These are phyloP conservation scores for Bostrychus sinensis DNA, from an alignment of 2,113 vertebrate species.

Conservation along the genomic window DNA sequence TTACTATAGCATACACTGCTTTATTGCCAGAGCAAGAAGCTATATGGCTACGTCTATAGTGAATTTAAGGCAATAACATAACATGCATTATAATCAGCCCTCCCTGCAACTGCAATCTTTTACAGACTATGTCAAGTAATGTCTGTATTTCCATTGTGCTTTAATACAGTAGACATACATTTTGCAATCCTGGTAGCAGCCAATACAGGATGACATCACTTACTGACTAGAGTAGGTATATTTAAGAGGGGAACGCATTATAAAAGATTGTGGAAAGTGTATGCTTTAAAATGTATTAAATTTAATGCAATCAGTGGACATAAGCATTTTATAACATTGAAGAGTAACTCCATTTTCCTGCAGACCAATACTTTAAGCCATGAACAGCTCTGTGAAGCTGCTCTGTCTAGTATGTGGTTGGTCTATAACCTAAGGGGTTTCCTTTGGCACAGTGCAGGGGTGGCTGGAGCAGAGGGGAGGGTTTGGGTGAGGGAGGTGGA, in stretches of 20 bases:
- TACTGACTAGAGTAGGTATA: no score
- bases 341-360: background rate
- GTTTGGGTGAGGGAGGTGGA: constrained; percentile 23
- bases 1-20: background rate
- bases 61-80: background rate
- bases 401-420: constrained; percentile 17
- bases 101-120: no score
- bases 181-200: no score
- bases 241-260: no score
- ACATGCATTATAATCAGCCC: no score
- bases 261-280: no score
- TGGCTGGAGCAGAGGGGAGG: constrained; percentile 17
- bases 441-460: constrained; percentile 41
- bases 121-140: no score
- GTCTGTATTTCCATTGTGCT: no score
- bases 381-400: constrained; percentile 22
- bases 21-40: background rate
- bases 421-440: constrained; percentile 35
- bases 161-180: no score
- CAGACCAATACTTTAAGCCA: background rate
- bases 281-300: no score
- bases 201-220: no score
- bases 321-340: background rate
- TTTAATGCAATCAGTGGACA: background rate
- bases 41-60: no score